Percentiles rank a stretch among this genome's conserved stretches.
These are phyloP conservation scores for Oostethus manadensis DNA, from an alignment of 2,113 vertebrate genomes.

Conservation along the genomic window DNA sequence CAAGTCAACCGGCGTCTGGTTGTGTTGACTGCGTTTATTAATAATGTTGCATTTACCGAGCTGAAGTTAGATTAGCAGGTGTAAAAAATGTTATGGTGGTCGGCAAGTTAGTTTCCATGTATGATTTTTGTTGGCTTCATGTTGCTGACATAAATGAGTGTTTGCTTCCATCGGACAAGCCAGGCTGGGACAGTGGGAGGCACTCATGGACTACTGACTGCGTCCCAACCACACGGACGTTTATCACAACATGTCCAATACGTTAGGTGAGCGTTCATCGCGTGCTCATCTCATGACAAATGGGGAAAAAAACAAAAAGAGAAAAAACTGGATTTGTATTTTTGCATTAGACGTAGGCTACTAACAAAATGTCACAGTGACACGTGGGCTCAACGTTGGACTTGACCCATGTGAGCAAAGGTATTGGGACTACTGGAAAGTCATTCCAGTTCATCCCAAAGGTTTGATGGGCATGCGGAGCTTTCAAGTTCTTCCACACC, in stretches of 20 bases:
- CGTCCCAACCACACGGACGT: slow-evolving; percentile 51
- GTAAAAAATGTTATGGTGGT: too few relatives aligned
- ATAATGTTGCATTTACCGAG: too few relatives aligned
- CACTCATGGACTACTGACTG: slow-evolving; percentile 57
- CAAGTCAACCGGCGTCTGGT: too few relatives aligned
- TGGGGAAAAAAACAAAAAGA: too few relatives aligned
- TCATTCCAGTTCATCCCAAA: background rate
- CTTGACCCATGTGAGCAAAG: background rate
- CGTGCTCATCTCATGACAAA: too few relatives aligned
- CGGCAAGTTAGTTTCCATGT: background rate
- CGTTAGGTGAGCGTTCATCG: slow-evolving; percentile 20
- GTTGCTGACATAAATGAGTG: slow-evolving; percentile 5
- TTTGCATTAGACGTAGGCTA: background rate
- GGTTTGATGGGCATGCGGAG: too few relatives aligned
- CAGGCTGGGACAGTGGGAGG: slow-evolving; percentile 60
- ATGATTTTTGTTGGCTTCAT: background rate
- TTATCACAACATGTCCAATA: slow-evolving; percentile 43
- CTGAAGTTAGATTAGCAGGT: too few relatives aligned
- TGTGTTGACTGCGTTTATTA: too few relatives aligned
- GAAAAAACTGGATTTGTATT: too few relatives aligned
- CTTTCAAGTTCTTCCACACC: too few relatives aligned
- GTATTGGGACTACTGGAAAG: background rate
- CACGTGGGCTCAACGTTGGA: background rate
- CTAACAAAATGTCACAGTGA: slow-evolving; percentile 7
- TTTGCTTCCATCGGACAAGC: slow-evolving; percentile 37